Percentiles rank a stretch among this genome's conserved stretches.
Evolutionary conservation across 2,113 vertebrate species (phyloP).

Genomic region (Lepidothrix coronata): DNA sequence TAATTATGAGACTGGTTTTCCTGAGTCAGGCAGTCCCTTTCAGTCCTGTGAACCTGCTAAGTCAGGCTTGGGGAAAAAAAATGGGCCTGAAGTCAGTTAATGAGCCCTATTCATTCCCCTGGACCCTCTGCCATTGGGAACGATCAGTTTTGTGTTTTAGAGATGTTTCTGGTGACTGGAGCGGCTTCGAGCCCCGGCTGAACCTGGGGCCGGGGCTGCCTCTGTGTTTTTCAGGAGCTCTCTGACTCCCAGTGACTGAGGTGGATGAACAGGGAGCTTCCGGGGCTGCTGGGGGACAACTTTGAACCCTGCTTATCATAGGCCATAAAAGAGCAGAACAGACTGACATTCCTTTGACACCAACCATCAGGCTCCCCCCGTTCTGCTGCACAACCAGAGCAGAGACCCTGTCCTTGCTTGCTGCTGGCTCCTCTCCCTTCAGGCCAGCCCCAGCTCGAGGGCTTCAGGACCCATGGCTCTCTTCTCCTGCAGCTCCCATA

Average conservation of each 20-base stretch:
- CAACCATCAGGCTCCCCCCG: neutral
- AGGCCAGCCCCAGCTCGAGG: fast-evolving
- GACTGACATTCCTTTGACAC: neutral
- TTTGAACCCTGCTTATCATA: neutral
- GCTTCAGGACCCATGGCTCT: fast-evolving
- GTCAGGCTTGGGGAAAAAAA: conserved; percentile 22
- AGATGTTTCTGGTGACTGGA: conserved; percentile 38
- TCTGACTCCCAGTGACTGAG: neutral
- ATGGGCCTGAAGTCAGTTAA: conserved; percentile 37
- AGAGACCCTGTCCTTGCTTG: fast-evolving
- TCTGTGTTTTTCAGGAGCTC: neutral
- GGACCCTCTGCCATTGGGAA: conserved; percentile 36
- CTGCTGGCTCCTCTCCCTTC: neutral
- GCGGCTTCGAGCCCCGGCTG: neutral
- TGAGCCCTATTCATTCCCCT: conserved; percentile 29
- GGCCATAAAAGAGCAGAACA: neutral
- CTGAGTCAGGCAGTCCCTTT: conserved; percentile 60
- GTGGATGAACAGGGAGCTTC: neutral
- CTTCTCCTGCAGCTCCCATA: fast-evolving
- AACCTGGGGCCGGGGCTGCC: neutral
- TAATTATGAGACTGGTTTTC: neutral
- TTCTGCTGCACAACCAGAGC: neutral
- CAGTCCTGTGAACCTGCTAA: conserved; percentile 45
- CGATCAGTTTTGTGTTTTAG: neutral
- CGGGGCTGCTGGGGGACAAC: neutral